phyloP scores from a whole-genome alignment of 2,113 vertebrate genomes.

The Muntiacus muntjak region DNA sequence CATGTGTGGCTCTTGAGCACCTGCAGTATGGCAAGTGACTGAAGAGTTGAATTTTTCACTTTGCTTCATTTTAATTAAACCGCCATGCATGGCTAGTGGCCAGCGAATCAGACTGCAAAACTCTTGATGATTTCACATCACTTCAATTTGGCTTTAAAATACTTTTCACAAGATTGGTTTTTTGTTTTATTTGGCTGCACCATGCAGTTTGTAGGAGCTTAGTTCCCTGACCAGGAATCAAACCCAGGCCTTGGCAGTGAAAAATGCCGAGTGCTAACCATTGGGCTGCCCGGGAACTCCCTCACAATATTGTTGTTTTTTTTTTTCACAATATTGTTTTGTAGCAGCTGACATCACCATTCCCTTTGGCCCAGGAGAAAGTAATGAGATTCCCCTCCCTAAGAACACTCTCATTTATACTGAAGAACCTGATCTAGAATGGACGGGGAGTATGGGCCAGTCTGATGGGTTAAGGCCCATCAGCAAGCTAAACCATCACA shows the following conservation, averaged over 20 bases:
- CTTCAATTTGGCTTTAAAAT: not conserved
- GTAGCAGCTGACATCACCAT: not conserved
- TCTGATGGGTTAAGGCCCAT: not conserved
- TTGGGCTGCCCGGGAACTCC: not conserved
- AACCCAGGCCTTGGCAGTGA: not conserved
- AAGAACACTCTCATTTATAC: not conserved
- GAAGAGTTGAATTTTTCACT: not conserved
- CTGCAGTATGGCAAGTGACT: not conserved
- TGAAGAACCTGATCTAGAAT: not conserved
- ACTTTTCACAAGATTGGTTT: not conserved
- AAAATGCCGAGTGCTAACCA: not conserved
- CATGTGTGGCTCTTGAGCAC: not conserved
- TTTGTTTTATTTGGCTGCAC: not conserved
- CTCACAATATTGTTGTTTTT: not conserved
- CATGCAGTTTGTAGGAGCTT: not conserved
- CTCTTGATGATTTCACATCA: not conserved
- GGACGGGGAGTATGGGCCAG: not conserved
- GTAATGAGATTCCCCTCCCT: not conserved
- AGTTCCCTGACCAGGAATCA: not conserved
- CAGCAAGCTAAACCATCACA: not conserved
- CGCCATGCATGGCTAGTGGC: not conserved
- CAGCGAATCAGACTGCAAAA: not conserved
- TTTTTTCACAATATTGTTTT: not conserved
- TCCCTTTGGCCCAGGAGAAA: not conserved
- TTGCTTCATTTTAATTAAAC: slow-evolving; percentile 15